Base-by-base conservation (phyloP, 1,140 invertebrate species). In the Pteromalus puparum region DNA sequence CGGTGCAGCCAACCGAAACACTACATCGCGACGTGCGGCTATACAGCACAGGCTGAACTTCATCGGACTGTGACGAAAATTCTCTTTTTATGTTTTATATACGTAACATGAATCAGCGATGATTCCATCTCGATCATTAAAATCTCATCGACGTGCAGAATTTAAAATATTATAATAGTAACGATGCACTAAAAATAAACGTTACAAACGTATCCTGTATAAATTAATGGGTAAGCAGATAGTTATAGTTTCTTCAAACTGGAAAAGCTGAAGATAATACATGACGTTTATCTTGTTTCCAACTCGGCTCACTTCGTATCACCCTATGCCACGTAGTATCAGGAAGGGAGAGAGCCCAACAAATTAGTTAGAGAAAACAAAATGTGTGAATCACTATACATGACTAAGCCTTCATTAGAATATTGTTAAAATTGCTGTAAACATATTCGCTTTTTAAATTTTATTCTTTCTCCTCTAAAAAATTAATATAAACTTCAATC, bases 61-160 rank as follows among this genome's bases (percentile, higher is more conserved):
- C 53, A 61, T 61, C 53, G 53, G n/a, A 61, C 53, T 61, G 53
- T 61, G 53, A 61, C 53, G 53, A n/a, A 61, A 21, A 61, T 61
- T 61, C 18, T 61, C 53, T n/a, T 61, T 61, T 61, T 61, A n/a
- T 61, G 53, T 61, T n/a, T 61, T n/a, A 61, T 61, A 61, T 61
- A 1, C 53, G 53, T n/a, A 21, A 61, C 53, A 61, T 61, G 53
- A 61, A 61, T 61, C 53, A 61, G 21, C 53, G 53, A 61, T 61
- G 6, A 61, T 21, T 61, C 21, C 53, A 61, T 21, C 53, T 61
- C 18, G 21, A n/a, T 21, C 21, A 9, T 61, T 61, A 61, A 18
- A 61, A 61, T 7, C 53, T 5, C 53, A n/a, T 21, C 53, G 18
- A n/a, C 21, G 7, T 61, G 53, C 3, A n/a, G 5, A n/a, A 21